Percentiles rank a stretch among this genome's conserved stretches.
These are phyloP conservation scores for Ceratothoa steindachneri DNA, from an alignment of 2,888 invertebrate species.

Conservation along the genomic window DNA sequence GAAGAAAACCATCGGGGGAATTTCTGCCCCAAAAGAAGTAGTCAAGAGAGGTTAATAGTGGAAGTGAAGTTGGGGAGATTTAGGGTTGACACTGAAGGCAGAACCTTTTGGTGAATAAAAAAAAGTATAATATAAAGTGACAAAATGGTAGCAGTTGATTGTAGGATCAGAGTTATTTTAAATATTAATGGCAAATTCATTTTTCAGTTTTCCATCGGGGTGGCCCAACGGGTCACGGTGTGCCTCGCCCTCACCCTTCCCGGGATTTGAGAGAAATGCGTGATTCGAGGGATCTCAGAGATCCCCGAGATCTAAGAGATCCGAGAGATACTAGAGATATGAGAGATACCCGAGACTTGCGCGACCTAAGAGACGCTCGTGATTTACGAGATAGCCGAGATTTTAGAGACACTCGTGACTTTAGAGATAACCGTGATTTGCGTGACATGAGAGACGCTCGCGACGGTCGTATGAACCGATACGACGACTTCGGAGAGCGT, in stretches of 20 bases:
- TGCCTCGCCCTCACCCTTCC: slow-evolving; percentile 28
- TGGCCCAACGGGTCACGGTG: slow-evolving; percentile 45
- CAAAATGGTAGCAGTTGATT: too few species aligned
- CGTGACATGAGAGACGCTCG: slow-evolving; percentile 7
- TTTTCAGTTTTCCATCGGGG: slow-evolving; percentile 45
- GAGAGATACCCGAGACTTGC: slow-evolving; percentile 8
- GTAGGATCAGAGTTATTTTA: too few species aligned
- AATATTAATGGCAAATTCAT: too few species aligned
- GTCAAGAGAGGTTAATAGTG: too few species aligned
- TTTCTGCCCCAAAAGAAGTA: too few species aligned
- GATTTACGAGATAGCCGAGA: slow-evolving; percentile 16
- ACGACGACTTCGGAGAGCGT: slow-evolving; percentile 29
- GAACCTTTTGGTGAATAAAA: too few species aligned
- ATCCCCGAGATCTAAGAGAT: slow-evolving; percentile 14
- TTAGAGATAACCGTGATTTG: slow-evolving; percentile 5
- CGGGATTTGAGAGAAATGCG: slow-evolving; percentile 22
- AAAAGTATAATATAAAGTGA: too few species aligned
- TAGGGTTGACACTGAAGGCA: too few species aligned
- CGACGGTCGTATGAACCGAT: not conserved
- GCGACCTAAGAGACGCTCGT: not conserved
- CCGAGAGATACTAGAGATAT: slow-evolving; percentile 14
- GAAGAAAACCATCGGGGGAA: too few species aligned
- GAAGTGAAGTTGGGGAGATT: too few species aligned
- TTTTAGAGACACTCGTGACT: not conserved
- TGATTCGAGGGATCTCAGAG: slow-evolving; percentile 21